phyloP scores from a whole-genome alignment of 2,797 vertebrate species.

The Coranthus polyacanthus region DNA sequence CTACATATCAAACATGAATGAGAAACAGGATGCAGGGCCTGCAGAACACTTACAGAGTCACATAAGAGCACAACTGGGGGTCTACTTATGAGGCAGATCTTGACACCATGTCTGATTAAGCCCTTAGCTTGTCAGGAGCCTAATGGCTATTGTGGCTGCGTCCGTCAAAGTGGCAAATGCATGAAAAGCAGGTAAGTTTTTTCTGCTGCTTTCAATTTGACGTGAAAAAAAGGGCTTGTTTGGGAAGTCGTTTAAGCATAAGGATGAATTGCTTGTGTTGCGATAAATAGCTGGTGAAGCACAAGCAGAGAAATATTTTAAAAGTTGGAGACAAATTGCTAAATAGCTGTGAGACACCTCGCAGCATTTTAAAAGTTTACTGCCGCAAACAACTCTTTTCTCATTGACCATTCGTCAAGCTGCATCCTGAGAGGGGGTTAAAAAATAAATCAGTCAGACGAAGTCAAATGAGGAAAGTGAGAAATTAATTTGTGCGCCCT shows the following conservation, averaged over 20 bases:
- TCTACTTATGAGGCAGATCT: conserved; percentile 72
- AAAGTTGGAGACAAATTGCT: conserved; percentile 38
- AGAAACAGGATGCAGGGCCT: conserved; percentile 70
- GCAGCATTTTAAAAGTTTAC: conserved; percentile 33
- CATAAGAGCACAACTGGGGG: conserved; percentile 72
- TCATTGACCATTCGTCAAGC: conserved; percentile 61
- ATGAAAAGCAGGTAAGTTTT: conserved; percentile 58
- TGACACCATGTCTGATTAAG: conserved; percentile 75
- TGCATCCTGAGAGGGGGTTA: conserved; percentile 69
- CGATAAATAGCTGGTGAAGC: neutral
- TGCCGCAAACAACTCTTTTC: conserved; percentile 42
- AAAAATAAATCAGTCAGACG: conserved; percentile 80
- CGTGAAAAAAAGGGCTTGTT: conserved; percentile 17
- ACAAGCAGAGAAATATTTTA: neutral
- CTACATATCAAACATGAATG: conserved; percentile 79
- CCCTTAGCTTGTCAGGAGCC: conserved; percentile 66
- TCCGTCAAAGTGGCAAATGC: conserved; percentile 64
- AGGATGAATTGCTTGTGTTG: conserved; percentile 16
- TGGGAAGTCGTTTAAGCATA: conserved; percentile 15
- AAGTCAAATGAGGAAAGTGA: conserved; percentile 86
- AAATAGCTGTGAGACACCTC: conserved; percentile 5
- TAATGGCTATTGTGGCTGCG: conserved; percentile 69
- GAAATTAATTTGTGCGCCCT: conserved; percentile 86
- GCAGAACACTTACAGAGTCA: conserved; percentile 62
- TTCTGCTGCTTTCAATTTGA: conserved; percentile 41